Evolutionary conservation across 2,113 vertebrate species (phyloP).

Genomic region (Syngnathus scovelli): DNA sequence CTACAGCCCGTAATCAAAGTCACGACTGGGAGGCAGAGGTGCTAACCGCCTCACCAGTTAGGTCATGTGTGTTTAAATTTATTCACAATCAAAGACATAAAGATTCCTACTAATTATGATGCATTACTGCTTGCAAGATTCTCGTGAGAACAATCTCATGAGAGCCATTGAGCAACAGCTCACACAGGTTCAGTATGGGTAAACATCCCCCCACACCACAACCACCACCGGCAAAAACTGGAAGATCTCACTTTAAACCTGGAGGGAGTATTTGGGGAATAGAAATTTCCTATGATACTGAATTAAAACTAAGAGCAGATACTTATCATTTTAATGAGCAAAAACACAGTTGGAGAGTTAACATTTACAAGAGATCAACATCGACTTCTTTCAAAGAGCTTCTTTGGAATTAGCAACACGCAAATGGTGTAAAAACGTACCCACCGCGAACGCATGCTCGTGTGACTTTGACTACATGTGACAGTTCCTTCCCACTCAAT

Average conservation of each 20-base stretch:
- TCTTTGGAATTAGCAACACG: slow-evolving; percentile 23
- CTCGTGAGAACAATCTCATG: not conserved
- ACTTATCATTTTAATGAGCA: slow-evolving; percentile 7
- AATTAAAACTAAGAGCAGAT: slow-evolving; percentile 29
- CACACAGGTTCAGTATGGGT: not conserved
- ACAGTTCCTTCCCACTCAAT: slow-evolving; percentile 32
- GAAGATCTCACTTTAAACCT: not conserved
- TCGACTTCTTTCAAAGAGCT: slow-evolving; percentile 25
- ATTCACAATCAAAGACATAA: not conserved
- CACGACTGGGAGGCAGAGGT: not conserved
- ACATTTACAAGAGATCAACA: slow-evolving; percentile 36
- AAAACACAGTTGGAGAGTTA: slow-evolving; percentile 14
- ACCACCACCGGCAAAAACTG: not conserved
- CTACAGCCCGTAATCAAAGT: not conserved
- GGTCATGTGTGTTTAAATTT: not conserved
- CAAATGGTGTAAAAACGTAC: slow-evolving; percentile 26
- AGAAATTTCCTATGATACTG: not conserved
- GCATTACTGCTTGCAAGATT: not conserved
- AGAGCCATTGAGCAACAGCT: not conserved
- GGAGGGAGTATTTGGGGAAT: not conserved
- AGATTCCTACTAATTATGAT: not conserved
- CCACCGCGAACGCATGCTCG: slow-evolving; percentile 24
- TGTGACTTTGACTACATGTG: slow-evolving; percentile 34
- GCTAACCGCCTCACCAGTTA: too few species aligned
- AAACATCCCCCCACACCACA: not conserved